phyloP scores from a whole-genome alignment of 2,888 invertebrate genomes.

The Polymixis lichenea region DNA sequence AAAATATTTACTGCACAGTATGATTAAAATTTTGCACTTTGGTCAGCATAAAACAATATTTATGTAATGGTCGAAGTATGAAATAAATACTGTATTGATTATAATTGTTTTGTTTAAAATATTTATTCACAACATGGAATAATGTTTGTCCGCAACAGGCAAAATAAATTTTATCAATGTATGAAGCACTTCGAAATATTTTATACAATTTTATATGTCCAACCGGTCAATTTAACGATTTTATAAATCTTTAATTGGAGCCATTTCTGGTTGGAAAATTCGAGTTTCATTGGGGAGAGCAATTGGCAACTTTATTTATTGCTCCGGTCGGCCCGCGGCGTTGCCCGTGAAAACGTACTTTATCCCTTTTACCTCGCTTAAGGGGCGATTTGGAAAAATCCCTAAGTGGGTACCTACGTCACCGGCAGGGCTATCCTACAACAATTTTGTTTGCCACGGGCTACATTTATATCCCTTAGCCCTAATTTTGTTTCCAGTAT shows the following conservation, averaged over 20 bases:
- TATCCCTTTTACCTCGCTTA: slow-evolving; percentile 66
- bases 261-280: slow-evolving; percentile 59
- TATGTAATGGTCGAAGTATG: background rate
- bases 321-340: slow-evolving; percentile 63
- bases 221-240: slow-evolving; percentile 52
- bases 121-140: slow-evolving; percentile 15
- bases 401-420: slow-evolving; percentile 61
- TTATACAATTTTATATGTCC: slow-evolving; percentile 39
- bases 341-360: slow-evolving; percentile 66
- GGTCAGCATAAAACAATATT: slow-evolving; percentile 6
- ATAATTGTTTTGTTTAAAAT: slow-evolving; percentile 10
- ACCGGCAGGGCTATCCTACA: slow-evolving; percentile 49
- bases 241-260: slow-evolving; percentile 57
- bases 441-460: slow-evolving; percentile 51
- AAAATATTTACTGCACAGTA: background rate
- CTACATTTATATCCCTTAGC: slow-evolving; percentile 42
- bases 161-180: slow-evolving; percentile 13
- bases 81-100: slow-evolving; percentile 18
- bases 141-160: slow-evolving; percentile 1
- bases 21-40: slow-evolving; percentile 4
- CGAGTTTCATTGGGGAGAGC: slow-evolving; percentile 62
- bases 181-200: slow-evolving; percentile 21
- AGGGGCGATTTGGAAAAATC: slow-evolving; percentile 65
- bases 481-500: slow-evolving; percentile 32
- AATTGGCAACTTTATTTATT: slow-evolving; percentile 69